Base-by-base conservation (phyloP, 2,888 invertebrate species). In the Thecocarcelia acutangulata region DNA sequence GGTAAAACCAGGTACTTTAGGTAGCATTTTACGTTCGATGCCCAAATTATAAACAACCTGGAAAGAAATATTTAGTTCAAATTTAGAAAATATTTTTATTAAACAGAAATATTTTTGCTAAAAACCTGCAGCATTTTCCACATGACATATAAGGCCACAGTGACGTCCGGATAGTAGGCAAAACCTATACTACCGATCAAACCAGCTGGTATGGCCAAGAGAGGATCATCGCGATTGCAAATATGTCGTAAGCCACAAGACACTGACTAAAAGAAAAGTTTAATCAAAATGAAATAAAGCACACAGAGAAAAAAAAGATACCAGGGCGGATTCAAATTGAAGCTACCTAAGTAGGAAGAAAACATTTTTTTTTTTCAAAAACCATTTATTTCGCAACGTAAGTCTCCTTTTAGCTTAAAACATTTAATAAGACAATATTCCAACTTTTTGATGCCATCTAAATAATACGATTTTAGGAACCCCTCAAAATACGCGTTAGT, bases 121-220 rank as follows among this genome's bases (percentile, higher is more conserved):
- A 50, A 19, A 42, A 96, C 96, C 92, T 97, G 96, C 48, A 96
- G 91, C 56, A 94, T 93, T 91, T 97, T 97, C 95, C 96, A 96
- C 91, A 95, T 93, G 6, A 95, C 93, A 89, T 96, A 97, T 33
- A 96, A 92, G n/a, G 96, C 94, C 64, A 96, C 92, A 0, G 95
- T 95, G 50, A 94, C 94, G 86, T 95, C 95, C 40, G 95, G 95
- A 90, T 95, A 96, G 85, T 94, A 93, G 28, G 92, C 91, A 91
- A 96, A 95, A 42, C 94, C 92, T 59, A 93, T 89, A 50, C 95
- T 95, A 5, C 95, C 94, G 15, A 95, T 85, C 70, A 95, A 90
- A 17, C 95, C 96, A 6, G 96, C 94, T 44, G 95, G 93, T 84
- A 95, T 89, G 0, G 95, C 95, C 88, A 93, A 93, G 13, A 91